Percentiles rank a stretch among this genome's conserved stretches.
phyloP scores from a whole-genome alignment of 2,113 vertebrate species.

The Odocoileus virginianus region DNA sequence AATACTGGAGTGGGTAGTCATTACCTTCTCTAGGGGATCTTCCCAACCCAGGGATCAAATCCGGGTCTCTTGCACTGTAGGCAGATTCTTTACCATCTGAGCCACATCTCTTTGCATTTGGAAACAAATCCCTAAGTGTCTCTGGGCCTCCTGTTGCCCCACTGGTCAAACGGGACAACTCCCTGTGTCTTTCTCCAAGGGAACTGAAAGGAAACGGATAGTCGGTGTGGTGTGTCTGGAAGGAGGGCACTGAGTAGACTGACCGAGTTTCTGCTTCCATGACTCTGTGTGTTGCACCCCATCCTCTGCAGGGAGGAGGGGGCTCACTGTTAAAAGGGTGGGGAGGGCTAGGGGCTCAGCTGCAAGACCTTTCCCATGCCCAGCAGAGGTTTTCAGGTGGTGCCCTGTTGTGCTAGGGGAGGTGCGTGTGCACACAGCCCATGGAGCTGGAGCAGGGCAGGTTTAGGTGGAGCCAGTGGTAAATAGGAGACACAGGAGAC shows the following conservation, averaged over 20 bases:
- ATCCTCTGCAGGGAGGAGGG: background rate
- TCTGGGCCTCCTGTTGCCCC: background rate
- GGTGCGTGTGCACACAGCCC: background rate
- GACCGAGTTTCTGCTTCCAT: accelerated
- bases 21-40: background rate
- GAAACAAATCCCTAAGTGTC: background rate
- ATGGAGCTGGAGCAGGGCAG: accelerated
- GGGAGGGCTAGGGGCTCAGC: background rate
- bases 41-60: background rate
- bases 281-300: accelerated
- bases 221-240: background rate
- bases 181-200: background rate
- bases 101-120: background rate
- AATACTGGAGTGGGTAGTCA: background rate
- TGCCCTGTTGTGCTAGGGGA: background rate
- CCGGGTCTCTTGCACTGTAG: background rate
- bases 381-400: background rate
- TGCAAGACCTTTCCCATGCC: background rate
- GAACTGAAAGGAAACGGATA: background rate
- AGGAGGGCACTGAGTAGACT: background rate
- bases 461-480: background rate
- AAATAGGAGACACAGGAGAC: background rate
- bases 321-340: background rate
- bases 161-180: background rate
- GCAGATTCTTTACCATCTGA: background rate